These are phyloP conservation scores for Siderastrea radians DNA, from an alignment of 92 coral and sea anemone genomes.

Conservation along the genomic window DNA sequence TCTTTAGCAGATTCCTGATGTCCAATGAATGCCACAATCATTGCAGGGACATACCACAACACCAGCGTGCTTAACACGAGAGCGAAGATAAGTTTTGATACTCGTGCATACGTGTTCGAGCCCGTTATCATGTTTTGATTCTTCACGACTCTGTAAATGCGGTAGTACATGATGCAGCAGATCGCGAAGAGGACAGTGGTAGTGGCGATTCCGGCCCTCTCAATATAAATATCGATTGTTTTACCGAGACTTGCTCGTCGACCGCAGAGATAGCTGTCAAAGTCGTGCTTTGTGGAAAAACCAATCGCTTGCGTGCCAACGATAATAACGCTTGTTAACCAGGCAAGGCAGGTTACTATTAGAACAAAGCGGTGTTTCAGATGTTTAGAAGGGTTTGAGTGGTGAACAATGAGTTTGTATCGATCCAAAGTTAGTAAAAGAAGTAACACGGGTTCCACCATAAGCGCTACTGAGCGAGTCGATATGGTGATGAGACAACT, in stretches of 20 bases:
- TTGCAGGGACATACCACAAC: constrained; percentile 48
- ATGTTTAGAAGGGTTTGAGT: constrained; percentile 11
- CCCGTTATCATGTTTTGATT: constrained; percentile 4
- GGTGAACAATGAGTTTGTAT: constrained; percentile 26
- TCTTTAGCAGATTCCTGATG: background rate
- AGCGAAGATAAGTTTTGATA: constrained; percentile 38
- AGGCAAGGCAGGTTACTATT: background rate
- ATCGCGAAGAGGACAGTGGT: constrained; percentile 2
- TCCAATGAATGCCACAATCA: constrained; percentile 18
- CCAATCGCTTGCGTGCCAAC: background rate
- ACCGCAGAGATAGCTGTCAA: background rate
- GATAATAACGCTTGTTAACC: background rate
- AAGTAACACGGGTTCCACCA: constrained; percentile 22
- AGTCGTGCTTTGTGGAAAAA: background rate
- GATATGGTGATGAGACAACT: constrained; percentile 15
- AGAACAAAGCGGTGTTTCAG: background rate
- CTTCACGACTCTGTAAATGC: constrained; percentile 40
- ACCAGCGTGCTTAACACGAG: constrained; percentile 38
- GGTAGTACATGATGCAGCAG: constrained; percentile 23
- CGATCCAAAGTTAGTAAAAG: constrained; percentile 39
- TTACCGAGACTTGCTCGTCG: background rate
- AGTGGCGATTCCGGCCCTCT: background rate
- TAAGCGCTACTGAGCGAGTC: constrained; percentile 17
- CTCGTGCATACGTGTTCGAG: constrained; percentile 12
- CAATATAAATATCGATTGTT: background rate